Evolutionary conservation across 1,140 invertebrate species (phyloP), one percentile per base, ranked within the genome.

Genomic region (Euglossa dilemma): DNA sequence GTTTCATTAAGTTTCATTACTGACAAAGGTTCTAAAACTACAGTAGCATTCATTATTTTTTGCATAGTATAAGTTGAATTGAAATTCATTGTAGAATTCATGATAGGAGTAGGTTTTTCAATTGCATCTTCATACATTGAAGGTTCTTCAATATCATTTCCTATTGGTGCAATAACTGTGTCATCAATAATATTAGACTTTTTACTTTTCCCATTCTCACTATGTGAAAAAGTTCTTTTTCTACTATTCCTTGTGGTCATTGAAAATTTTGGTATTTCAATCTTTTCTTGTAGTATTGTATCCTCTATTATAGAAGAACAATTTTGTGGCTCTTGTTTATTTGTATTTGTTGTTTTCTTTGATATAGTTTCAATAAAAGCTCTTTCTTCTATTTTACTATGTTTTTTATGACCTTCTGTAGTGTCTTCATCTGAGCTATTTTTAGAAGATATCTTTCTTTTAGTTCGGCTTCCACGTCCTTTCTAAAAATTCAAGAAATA

Each of bases 121-220:
- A 93, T 85, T 0, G 93, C 94, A 84, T 94, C 94, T 63, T 94
- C 93, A 25, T 94, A 94, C 69, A 94, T 78, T 5, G 93, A 94
- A 18, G 77, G 70, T 14, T 94, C 93, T 6, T 92, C 84, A 6
- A 90, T 86, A 0, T 91, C 87, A 61, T 91, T 87, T 16, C 12
- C 36, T 47, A 45, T 83, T 14, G 82, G 79, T 0, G 67, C 80
- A 20, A 91, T 84, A 18, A 88, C 57, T 12, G 89, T 88, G 28
- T 92, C 87, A 28, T 91, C 86, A 0, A 90, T 78, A n/a, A 87
- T 45, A 50, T 91, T 36, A 52, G 36, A 18, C 64, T 43, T 64
- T 16, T 54, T 79, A n/a, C 12, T 47, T 36, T 52, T 67, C 0
- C 2, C 14, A 14, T 79, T 56, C 16, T 20, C 23, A 18, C 9